Conservation (phyloP, 2,113 vertebrate species). For the Sardina pilchardus region DNA sequence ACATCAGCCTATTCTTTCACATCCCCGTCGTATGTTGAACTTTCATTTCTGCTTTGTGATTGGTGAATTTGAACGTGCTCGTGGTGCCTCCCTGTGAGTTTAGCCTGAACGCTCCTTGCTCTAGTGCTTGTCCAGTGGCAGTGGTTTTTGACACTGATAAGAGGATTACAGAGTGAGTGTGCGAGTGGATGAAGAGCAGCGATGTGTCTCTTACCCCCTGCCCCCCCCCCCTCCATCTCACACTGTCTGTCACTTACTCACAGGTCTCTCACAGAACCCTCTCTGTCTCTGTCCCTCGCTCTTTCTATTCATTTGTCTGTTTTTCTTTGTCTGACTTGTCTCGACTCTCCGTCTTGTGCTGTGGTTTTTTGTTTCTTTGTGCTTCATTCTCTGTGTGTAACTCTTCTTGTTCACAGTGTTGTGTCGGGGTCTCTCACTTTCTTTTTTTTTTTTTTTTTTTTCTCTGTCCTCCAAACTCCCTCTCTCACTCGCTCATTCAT, state of each 20-base stretch:
- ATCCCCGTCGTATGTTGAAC: not conserved
- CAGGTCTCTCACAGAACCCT: not conserved
- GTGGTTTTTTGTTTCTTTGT: not conserved
- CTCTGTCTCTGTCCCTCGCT: not conserved
- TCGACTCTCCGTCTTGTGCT: not conserved
- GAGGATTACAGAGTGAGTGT: not conserved
- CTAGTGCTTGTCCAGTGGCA: not conserved
- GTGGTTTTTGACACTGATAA: not conserved
- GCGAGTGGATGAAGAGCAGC: slow-evolving; percentile 14
- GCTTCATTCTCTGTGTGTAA: not conserved
- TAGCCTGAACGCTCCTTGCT: not conserved
- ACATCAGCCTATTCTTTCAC: not conserved
- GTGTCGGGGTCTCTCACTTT: not conserved
- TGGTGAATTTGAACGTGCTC: not conserved
- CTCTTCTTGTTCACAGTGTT: not conserved
- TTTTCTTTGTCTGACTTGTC: not conserved
- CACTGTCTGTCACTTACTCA: not conserved
- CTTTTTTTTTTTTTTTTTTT: not conserved
- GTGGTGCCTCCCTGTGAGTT: not conserved
- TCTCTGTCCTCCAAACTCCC: not conserved
- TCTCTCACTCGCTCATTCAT: not conserved
- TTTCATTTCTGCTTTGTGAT: not conserved
- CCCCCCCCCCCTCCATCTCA: not conserved
- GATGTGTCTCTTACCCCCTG: not conserved
- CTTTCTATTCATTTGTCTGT: not conserved